Base-by-base conservation (phyloP, 2,797 vertebrate species). In the Poecilia wingei region DNA sequence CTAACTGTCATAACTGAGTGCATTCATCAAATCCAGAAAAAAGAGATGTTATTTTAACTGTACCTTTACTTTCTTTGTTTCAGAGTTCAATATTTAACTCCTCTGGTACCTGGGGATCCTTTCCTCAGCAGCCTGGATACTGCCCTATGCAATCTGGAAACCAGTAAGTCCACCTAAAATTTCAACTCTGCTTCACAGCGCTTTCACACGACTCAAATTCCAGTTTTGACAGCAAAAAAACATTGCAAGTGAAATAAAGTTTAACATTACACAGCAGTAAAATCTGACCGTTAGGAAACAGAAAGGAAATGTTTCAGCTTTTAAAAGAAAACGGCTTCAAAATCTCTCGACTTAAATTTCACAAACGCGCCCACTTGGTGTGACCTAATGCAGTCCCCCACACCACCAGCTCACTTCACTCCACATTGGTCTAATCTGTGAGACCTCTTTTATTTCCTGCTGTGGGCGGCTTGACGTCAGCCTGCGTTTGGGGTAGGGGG, bases 91-190 rank as follows among this genome's bases (percentile, higher is more conserved):
- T 95, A 85, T 96, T 88, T 64, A 22, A 90, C 76, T 91, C 91
- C 73, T 82, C 91, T 88, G 91, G 82, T 78, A 87, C 93, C 77
- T 96, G 96, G 95, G 92, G 86, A 85, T 55, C 92, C 75, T 94
- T 90, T 83, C 69, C 95, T 75, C 95, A 95, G 85, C 94, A 78
- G 84, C 49, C 89, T 87, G 92, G 88, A 92, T 96, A 94, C 89
- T 93, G 92, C 91, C 94, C 95, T 95, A 95, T 96, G 94, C 95
- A 95, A 94, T 89, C 94, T 94, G 95, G 91, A 93, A 95, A 95
- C 93, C 96, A 96, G 96, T 96, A 95, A 96, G 96, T 96, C 33
- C 3, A 64, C 25, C 64, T 68, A 76, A 46, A 53, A 53, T 59
- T 33, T 25, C 9, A 28, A 31, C 20, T 47, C 77, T 36, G 1